Conservation (phyloP, 2,888 invertebrate species). For the Drosophila siamana region DNA sequence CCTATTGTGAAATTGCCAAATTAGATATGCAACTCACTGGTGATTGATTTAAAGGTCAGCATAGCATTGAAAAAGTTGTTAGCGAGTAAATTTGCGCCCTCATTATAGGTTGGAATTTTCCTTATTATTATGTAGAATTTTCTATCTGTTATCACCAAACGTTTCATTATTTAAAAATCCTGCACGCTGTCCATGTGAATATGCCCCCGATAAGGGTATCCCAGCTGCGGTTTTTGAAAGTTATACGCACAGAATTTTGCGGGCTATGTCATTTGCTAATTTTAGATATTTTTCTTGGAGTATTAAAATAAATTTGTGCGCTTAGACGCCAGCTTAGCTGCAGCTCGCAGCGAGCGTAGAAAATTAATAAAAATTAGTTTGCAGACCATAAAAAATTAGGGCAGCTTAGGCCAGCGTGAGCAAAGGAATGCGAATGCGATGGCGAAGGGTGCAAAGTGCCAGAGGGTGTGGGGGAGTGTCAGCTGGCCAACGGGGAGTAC, state of each 20-base stretch:
- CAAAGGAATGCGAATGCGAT: constrained; percentile 3
- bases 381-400: constrained; percentile 78
- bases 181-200: not conserved
- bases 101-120: too few relatives aligned
- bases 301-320: constrained; percentile 70
- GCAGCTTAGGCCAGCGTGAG: constrained; percentile 55
- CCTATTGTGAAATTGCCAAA: too few relatives aligned
- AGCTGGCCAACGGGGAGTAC: constrained; percentile 40
- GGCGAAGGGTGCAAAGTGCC: not conserved
- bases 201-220: constrained; percentile 17
- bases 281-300: constrained; percentile 21
- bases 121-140: not conserved
- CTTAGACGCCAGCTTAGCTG: constrained; percentile 52
- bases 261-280: constrained; percentile 25
- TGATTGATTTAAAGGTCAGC: too few relatives aligned
- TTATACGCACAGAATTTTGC: constrained; percentile 1
- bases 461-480: not conserved
- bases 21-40: too few relatives aligned
- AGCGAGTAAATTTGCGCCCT: too few relatives aligned
- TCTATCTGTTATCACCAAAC: not conserved
- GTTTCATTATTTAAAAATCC: not conserved
- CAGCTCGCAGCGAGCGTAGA: constrained; percentile 30
- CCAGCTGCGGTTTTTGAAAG: constrained; percentile 7
- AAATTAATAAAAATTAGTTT: constrained; percentile 81
- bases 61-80: too few relatives aligned